These are phyloP conservation scores for Harpagus bidentatus DNA, from an alignment of 2,113 vertebrate genomes.

Conservation along the genomic window DNA sequence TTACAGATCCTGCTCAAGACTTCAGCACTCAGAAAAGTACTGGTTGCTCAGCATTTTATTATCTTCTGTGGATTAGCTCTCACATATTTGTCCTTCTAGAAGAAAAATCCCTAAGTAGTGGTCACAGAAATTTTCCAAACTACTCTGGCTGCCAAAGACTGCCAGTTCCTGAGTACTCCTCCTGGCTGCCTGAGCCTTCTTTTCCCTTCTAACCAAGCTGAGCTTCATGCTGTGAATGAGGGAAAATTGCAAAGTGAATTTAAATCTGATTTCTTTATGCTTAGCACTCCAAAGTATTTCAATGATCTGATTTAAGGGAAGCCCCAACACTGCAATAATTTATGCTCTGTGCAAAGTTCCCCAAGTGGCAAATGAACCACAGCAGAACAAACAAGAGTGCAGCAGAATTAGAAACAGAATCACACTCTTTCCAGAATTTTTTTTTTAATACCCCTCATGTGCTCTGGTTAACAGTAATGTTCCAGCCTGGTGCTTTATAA, in stretches of 20 bases:
- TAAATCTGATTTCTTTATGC: not conserved
- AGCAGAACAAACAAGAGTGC: not conserved
- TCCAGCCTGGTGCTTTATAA: not conserved
- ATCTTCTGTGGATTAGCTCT: not conserved
- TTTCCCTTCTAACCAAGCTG: not conserved
- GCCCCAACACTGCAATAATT: not conserved
- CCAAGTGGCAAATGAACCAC: not conserved
- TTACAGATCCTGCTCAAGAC: not conserved
- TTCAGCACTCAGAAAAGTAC: not conserved
- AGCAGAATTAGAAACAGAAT: not conserved
- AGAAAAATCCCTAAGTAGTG: not conserved
- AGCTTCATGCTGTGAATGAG: not conserved
- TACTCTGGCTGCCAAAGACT: not conserved
- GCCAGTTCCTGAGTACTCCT: accelerated
- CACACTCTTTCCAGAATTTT: not conserved
- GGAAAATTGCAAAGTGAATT: not conserved
- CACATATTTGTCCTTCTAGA: not conserved
- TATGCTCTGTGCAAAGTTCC: not conserved
- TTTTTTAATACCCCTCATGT: not conserved
- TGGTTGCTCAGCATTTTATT: not conserved
- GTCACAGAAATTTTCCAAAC: not conserved
- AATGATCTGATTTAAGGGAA: not conserved
- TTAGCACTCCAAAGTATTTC: not conserved
- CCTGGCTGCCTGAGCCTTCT: not conserved
- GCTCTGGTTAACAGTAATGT: not conserved